Conservation (phyloP, 2,113 vertebrate genomes). For the Notothenia rossii region DNA sequence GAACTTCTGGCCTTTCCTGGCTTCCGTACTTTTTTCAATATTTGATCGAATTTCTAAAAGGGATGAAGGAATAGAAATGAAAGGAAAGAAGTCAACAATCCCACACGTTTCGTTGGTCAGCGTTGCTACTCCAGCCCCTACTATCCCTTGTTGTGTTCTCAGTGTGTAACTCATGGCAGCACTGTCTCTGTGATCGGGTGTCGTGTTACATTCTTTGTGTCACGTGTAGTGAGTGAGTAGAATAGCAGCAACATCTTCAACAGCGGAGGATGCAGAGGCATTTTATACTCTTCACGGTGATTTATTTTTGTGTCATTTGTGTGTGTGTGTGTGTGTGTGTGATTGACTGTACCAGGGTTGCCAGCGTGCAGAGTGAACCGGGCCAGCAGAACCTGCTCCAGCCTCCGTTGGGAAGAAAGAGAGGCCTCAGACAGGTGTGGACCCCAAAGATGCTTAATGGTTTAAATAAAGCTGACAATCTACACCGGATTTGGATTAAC, state of each 20-base stretch:
- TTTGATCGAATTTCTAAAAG: not conserved
- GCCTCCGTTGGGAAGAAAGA: constrained; percentile 93
- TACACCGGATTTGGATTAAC: not conserved
- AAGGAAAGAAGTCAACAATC: not conserved
- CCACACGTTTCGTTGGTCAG: constrained; percentile 14
- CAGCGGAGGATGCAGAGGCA: not conserved
- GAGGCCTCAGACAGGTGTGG: constrained; percentile 94
- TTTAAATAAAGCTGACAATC: not conserved
- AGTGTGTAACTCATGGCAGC: constrained; percentile 76
- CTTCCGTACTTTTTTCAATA: too few species aligned
- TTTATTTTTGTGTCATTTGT: constrained; percentile 19
- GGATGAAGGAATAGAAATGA: not conserved
- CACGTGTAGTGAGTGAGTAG: constrained; percentile 63
- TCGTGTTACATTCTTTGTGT: constrained; percentile 61
- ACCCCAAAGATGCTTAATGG: not conserved
- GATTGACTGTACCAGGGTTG: constrained; percentile 88
- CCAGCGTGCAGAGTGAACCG: constrained; percentile 97
- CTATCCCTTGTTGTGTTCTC: constrained; percentile 77
- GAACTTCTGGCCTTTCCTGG: too few species aligned
- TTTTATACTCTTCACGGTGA: not conserved
- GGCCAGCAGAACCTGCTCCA: constrained; percentile 97
- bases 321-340: not conserved
- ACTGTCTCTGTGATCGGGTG: constrained; percentile 71
- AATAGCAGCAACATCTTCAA: constrained; percentile 41
- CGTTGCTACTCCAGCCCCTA: constrained; percentile 79